Percentiles rank a stretch among this genome's conserved stretches.
phyloP scores from a whole-genome alignment of 2,113 vertebrate genomes.

The Dasyurus viverrinus region DNA sequence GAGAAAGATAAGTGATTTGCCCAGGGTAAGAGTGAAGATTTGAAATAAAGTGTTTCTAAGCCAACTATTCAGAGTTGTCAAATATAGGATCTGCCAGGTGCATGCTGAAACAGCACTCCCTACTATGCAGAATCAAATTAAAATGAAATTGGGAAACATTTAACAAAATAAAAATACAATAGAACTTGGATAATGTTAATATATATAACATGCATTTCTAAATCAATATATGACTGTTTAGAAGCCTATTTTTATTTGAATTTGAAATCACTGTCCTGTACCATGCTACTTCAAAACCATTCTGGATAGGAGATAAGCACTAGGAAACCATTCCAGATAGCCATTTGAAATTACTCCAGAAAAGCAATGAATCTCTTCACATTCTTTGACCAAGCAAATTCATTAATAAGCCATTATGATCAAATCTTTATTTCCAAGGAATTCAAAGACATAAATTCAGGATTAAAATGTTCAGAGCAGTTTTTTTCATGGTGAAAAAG shows the following conservation, averaged over 20 bases:
- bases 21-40: background rate
- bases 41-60: background rate
- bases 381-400: background rate
- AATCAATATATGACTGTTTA: background rate
- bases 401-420: background rate
- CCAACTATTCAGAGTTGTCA: background rate
- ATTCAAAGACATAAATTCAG: background rate
- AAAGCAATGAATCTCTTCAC: background rate
- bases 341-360: background rate
- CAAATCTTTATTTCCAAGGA: background rate
- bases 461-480: background rate
- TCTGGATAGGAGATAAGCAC: background rate
- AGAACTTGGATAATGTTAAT: background rate
- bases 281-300: background rate
- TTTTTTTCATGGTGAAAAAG: background rate
- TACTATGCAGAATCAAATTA: background rate
- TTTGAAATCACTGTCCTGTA: background rate
- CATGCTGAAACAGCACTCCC: background rate
- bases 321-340: background rate
- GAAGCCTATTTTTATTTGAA: background rate
- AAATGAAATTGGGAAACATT: background rate
- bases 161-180: background rate
- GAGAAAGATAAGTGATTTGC: background rate
- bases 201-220: background rate
- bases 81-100: background rate